Evolutionary conservation across 2,113 vertebrate genomes (phyloP).

Genomic region (Sisor rabdophorus): DNA sequence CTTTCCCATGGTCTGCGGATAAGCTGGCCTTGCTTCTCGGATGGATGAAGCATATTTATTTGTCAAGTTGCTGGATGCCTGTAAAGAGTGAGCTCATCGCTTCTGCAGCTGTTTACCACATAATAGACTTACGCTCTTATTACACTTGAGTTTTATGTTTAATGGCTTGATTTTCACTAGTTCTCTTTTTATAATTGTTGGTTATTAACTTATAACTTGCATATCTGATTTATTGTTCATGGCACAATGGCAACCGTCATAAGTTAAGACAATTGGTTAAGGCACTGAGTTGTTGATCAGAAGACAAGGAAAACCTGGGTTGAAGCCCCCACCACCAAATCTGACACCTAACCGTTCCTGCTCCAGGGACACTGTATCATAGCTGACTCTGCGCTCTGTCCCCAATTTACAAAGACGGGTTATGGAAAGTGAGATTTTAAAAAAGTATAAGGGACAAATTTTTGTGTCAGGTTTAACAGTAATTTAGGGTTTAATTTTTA

Average conservation of each 20-base stretch:
- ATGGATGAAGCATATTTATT: slow-evolving; percentile 38
- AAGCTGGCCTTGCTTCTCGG: slow-evolving; percentile 30
- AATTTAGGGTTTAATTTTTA: too few relatives aligned
- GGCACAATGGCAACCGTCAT: not conserved
- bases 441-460: too few relatives aligned
- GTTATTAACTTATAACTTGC: not conserved
- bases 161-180: slow-evolving; percentile 13
- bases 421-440: too few relatives aligned
- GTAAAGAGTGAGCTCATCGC: slow-evolving; percentile 41
- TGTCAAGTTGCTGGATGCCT: slow-evolving; percentile 19
- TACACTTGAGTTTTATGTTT: not conserved
- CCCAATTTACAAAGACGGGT: too few relatives aligned
- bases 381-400: too few relatives aligned
- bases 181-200: not conserved
- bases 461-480: too few relatives aligned
- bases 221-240: not conserved
- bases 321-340: too few relatives aligned
- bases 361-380: too few relatives aligned
- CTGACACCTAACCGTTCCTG: too few relatives aligned
- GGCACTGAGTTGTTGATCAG: too few relatives aligned
- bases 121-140: slow-evolving; percentile 11
- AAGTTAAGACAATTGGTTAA: too few relatives aligned
- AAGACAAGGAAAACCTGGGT: too few relatives aligned
- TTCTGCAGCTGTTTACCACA: slow-evolving; percentile 48
- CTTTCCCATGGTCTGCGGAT: slow-evolving; percentile 44